These are phyloP conservation scores for Daubentonia madagascariensis DNA, from an alignment of 2,113 vertebrate genomes.

Conservation along the genomic window DNA sequence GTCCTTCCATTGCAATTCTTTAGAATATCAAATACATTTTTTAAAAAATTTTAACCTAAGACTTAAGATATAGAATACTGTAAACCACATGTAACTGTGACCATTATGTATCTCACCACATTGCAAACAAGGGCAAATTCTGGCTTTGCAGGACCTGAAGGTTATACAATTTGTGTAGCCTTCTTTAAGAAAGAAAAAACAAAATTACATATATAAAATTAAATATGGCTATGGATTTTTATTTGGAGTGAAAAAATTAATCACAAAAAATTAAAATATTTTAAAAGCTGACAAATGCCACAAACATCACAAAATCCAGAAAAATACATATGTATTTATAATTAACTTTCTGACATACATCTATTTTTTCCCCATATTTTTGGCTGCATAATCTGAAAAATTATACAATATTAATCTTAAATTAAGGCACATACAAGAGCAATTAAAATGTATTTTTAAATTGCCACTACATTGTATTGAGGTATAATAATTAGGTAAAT, in stretches of 20 bases:
- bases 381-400: neutral
- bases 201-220: neutral
- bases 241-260: conserved; percentile 3
- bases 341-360: neutral
- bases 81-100: neutral
- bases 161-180: neutral
- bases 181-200: neutral
- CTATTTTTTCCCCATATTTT: neutral
- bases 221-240: neutral
- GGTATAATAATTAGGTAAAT: neutral
- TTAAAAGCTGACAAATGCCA: neutral
- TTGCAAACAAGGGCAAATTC: neutral
- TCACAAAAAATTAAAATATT: neutral
- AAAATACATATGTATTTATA: neutral
- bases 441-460: neutral
- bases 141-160: neutral
- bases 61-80: neutral
- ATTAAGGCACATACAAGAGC: neutral
- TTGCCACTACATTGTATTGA: neutral
- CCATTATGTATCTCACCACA: neutral
- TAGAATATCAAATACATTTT: neutral
- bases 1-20: neutral
- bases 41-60: neutral
- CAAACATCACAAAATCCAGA: neutral
- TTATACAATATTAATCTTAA: neutral